Evolutionary conservation across 2,113 vertebrate species (phyloP), one percentile per base, ranked within the genome.

Genomic region (Cryptomyrus ogoouensis): DNA sequence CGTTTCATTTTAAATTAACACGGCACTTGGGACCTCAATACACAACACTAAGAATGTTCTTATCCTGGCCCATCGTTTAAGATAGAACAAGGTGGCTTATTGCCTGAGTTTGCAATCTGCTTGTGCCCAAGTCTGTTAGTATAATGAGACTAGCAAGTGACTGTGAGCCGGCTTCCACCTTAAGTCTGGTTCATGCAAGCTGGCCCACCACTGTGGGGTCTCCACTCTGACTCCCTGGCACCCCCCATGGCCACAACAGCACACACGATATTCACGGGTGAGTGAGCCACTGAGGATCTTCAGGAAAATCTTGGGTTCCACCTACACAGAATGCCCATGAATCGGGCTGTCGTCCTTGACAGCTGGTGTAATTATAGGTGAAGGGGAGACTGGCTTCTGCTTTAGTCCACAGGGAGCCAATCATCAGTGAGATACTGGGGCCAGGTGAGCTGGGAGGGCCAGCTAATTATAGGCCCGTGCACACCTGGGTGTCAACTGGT

Each of bases 321-420:
- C 35, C 56, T n/a, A 13, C 2, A 19, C 53, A 46, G 35, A 88
- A 35, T 31, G n/a, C 87, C 56, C 56, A 27, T 91, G 90, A 91
- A 91, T 24, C 77, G 27, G 52, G 85, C 0, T 49, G 46, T 89
- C 91, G 91, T 93, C 56, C 91, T 92, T 93, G 95, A 91, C 94
- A 95, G 93, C 31, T 94, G 92, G 94, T 94, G 93, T 96, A 95
- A 97, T 97, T 96, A 92, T 91, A 93, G 91, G 89, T 93, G 91
- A 93, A 50, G 12, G 88, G 93, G 93, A 95, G 93, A 27, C 19
- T 21, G 17, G 85, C 47, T 27, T 58, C 47, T 12, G n/a, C 9
- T 7, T 89, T 92, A 95, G 94, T 94, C 94, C 95, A 5, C 93
- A 80, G 95, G 95, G 96, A 95, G 52, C 93, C 94, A 96, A 97